Conservation (phyloP, 2,113 vertebrate genomes). For the Gymnocephalus cernua region DNA sequence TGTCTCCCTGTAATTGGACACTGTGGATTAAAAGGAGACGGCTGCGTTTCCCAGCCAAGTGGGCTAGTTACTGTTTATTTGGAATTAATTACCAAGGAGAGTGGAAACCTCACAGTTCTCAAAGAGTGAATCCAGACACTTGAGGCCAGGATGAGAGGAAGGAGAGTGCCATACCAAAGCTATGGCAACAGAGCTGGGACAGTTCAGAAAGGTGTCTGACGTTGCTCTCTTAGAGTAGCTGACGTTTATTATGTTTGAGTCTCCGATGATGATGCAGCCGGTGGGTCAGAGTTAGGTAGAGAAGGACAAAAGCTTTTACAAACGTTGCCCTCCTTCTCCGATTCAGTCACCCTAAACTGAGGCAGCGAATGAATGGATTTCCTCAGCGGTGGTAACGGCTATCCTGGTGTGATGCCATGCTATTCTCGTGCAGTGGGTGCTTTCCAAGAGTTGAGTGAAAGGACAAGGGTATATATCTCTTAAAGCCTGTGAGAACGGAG, state of each 20-base stretch:
- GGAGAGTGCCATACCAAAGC: constrained; percentile 20
- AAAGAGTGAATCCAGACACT: constrained; percentile 60
- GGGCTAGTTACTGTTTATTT: constrained; percentile 79
- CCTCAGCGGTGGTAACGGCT: constrained; percentile 40
- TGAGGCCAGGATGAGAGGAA: constrained; percentile 49
- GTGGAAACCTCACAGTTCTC: constrained; percentile 60
- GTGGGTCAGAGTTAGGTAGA: constrained; percentile 1
- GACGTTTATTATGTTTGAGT: constrained; percentile 33
- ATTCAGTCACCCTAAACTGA: constrained; percentile 42
- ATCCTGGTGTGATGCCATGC: constrained; percentile 64
- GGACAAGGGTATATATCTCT: constrained; percentile 49
- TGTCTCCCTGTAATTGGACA: constrained; percentile 71
- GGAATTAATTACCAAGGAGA: constrained; percentile 77
- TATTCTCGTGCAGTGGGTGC: constrained; percentile 49
- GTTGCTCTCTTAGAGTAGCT: not conserved
- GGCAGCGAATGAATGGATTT: constrained; percentile 52
- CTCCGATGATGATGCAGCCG: constrained; percentile 46
- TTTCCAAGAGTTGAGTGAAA: constrained; percentile 68
- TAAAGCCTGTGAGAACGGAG: constrained; percentile 52
- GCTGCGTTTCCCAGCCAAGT: constrained; percentile 69
- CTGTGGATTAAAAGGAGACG: constrained; percentile 66
- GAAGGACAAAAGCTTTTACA: constrained; percentile 41
- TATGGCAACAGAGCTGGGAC: constrained; percentile 25
- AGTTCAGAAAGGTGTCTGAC: not conserved
- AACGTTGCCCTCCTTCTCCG: constrained; percentile 14